Conservation (phyloP, 1,140 invertebrate species). For the Bombus superbus region DNA sequence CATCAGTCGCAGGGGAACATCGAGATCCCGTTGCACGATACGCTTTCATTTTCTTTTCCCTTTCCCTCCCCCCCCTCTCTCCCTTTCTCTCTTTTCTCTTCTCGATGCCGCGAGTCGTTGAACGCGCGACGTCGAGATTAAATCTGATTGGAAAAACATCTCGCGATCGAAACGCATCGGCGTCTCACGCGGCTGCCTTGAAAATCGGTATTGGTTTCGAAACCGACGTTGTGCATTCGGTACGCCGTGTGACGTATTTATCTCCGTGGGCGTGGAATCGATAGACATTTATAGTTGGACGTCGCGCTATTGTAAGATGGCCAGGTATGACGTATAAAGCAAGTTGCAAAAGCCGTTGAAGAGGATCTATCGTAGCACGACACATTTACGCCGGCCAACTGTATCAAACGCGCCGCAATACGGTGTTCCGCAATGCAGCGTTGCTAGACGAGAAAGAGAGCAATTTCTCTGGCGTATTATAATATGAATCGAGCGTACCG, state of each 20-base stretch:
- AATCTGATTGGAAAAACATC: slow-evolving; percentile 33
- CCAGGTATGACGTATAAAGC: background rate
- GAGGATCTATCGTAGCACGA: slow-evolving; percentile 3
- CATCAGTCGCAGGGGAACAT: background rate
- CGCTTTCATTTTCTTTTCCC: background rate
- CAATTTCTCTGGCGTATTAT: background rate
- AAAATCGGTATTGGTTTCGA: background rate
- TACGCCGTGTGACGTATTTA: slow-evolving; percentile 23
- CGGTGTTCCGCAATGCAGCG: slow-evolving; percentile 24
- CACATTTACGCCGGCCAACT: background rate
- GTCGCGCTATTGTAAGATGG: background rate
- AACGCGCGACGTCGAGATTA: slow-evolving; percentile 29
- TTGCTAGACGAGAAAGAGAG: background rate
- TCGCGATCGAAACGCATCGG: background rate
- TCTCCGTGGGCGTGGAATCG: slow-evolving; percentile 32
- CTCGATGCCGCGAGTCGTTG: background rate
- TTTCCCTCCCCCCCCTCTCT: background rate
- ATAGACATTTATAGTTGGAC: slow-evolving; percentile 23
- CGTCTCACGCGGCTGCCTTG: background rate
- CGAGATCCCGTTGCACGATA: slow-evolving; percentile 17
- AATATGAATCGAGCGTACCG: background rate
- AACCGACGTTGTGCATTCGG: background rate
- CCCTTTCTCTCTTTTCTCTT: no score
- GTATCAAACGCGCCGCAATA: background rate
- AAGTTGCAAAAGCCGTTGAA: background rate